Conservation (phyloP, 2,113 vertebrate species). For the Chionomys nivalis region DNA sequence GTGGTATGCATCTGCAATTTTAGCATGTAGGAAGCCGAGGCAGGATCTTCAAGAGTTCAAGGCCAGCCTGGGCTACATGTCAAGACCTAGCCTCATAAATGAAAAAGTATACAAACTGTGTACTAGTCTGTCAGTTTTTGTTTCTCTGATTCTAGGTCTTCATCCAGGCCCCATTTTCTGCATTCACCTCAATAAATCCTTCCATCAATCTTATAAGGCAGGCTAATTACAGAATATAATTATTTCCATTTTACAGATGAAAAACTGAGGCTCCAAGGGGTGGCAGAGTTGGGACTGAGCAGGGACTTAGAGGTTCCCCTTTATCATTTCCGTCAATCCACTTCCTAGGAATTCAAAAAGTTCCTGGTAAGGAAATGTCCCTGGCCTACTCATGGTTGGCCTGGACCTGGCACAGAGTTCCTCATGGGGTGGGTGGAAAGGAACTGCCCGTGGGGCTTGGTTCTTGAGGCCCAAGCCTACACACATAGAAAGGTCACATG, state of each 20-base stretch:
- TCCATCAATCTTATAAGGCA: not conserved
- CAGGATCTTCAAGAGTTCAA: not conserved
- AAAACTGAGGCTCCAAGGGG: conserved; percentile 21
- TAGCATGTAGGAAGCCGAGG: not conserved
- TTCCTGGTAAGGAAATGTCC: conserved; percentile 25
- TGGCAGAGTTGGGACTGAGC: not conserved
- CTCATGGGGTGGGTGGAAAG: not conserved
- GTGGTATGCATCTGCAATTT: not conserved
- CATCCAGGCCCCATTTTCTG: not conserved
- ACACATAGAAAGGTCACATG: conserved; percentile 34
- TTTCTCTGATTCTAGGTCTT: conserved; percentile 5
- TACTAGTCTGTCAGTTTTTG: not conserved
- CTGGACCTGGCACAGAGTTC: not conserved
- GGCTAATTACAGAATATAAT: not conserved
- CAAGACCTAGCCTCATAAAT: not conserved
- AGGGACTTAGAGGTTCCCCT: not conserved
- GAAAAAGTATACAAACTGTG: not conserved
- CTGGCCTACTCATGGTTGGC: not conserved
- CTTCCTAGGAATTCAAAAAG: not conserved
- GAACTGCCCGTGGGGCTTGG: not conserved
- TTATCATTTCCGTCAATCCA: conserved; percentile 24
- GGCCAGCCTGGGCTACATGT: not conserved
- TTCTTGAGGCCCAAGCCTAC: not conserved
- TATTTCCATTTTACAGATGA: not conserved
- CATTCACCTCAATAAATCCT: not conserved